Evolutionary conservation across 1,140 invertebrate genomes (phyloP).

Genomic region (Apis florea): DNA sequence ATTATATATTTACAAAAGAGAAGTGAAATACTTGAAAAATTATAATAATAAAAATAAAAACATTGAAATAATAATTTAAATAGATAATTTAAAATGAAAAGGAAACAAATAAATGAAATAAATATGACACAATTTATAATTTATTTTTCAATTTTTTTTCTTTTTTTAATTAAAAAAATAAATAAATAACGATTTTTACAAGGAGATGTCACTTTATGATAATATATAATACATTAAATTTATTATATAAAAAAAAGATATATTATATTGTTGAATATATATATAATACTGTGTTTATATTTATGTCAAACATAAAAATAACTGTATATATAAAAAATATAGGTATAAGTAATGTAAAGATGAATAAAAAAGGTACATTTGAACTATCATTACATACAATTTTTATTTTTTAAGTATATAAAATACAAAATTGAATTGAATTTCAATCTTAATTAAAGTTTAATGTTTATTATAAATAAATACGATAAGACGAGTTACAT

Average conservation of each 20-base stretch:
- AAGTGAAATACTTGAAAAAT: background rate
- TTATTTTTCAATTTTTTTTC: background rate
- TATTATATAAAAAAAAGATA: background rate
- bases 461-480: background rate
- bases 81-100: background rate
- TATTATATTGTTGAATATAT: background rate
- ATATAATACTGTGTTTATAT: background rate
- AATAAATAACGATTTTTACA: background rate
- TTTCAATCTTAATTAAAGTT: background rate
- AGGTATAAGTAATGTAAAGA: background rate
- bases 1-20: no score
- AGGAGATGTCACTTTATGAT: background rate
- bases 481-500: background rate
- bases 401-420: background rate
- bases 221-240: background rate
- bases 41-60: background rate
- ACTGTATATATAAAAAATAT: slow-evolving; percentile 6
- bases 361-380: slow-evolving; percentile 1
- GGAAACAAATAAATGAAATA: background rate
- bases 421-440: background rate
- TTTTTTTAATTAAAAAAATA: background rate
- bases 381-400: background rate
- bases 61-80: background rate
- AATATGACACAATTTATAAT: background rate
- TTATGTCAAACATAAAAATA: background rate